Evolutionary conservation across 2,797 vertebrate genomes (phyloP), one percentile per base, ranked within the genome.

Genomic region (Triplophysa bombifrons): DNA sequence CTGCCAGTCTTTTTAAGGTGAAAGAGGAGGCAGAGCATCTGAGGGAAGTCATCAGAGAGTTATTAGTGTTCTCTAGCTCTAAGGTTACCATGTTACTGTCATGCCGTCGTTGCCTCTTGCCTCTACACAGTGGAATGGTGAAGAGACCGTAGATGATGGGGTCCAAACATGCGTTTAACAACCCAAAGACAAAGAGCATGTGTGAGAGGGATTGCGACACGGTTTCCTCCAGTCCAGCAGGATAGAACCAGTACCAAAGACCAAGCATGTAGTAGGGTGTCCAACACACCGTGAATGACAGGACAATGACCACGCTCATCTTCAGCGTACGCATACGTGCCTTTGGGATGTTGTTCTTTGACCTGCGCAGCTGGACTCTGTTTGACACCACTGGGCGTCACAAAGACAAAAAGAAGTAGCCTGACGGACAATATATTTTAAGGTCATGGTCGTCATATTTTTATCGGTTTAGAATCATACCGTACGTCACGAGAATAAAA

Each of bases 181-280:
- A 92, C 60, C 97, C 96, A 2, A 98, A 97, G 67, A 96, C 93
- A 84, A 98, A 97, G 76, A 98, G 92, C 83, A 98, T 93, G 30
- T 98, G 96, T 63, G 94, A 94, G 41, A 97, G 90, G 0, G 96
- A 95, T 0, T 95, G 95, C 0, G 96, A 95, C 46, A 98, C 92
- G 0, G 86, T 93, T 72, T 92, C 91, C 89, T 95, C 91, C 93
- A 97, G 91, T 78, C 89, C 89, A 0, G 89, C 91, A 0, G 96
- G 96, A 55, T 95, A 96, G 88, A 98, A 93, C 96, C 96, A 98
- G 78, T 98, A 95, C 97, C 97, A 98, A 70, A 98, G 90, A 51
- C 97, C 97, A 46, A 98, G 91, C 81, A 96, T 89, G 82, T 98
- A 97, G 89, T 98, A 98, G 0, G 97, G 97, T 0, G 95, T 96